phyloP scores from a whole-genome alignment of 2,797 vertebrate species.

The Dendrocincla fuliginosa region DNA sequence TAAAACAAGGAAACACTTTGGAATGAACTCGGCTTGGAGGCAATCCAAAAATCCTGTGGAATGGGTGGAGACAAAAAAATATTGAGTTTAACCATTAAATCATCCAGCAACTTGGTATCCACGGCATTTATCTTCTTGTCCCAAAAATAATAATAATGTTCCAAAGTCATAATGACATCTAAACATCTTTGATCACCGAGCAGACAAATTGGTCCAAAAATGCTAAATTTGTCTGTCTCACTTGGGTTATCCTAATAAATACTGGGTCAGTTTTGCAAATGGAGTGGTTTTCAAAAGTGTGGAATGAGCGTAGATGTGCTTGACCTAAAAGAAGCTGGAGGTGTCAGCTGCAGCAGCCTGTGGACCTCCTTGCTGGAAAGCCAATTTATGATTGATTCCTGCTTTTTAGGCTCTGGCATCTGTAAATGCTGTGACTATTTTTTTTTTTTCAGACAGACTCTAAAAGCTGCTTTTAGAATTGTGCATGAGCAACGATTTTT shows the following conservation, averaged over 20 bases:
- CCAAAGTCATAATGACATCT: slow-evolving; percentile 7
- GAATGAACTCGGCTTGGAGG: slow-evolving; percentile 31
- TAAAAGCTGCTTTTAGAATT: neutral
- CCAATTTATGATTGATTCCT: neutral
- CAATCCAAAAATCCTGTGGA: slow-evolving; percentile 48
- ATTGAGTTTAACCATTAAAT: slow-evolving; percentile 58
- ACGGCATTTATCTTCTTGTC: neutral
- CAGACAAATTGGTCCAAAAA: slow-evolving; percentile 30
- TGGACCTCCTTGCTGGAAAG: slow-evolving; percentile 36
- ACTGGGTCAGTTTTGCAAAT: slow-evolving; percentile 11
- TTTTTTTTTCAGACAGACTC: neutral
- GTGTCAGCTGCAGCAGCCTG: neutral
- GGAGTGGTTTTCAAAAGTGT: slow-evolving; percentile 5
- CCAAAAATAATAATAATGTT: slow-evolving; percentile 18
- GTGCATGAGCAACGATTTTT: neutral
- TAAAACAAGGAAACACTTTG: slow-evolving; percentile 33
- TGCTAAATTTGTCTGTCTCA: slow-evolving; percentile 21
- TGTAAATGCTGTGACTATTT: neutral
- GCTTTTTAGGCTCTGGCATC: neutral
- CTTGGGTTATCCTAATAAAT: slow-evolving; percentile 43
- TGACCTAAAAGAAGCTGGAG: slow-evolving; percentile 25
- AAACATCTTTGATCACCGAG: slow-evolving; percentile 53
- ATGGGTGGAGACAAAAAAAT: slow-evolving; percentile 12
- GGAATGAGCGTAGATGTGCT: neutral
- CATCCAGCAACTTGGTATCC: neutral